These are phyloP conservation scores for Perca flavescens DNA, from an alignment of 2,113 vertebrate species.

Conservation along the genomic window DNA sequence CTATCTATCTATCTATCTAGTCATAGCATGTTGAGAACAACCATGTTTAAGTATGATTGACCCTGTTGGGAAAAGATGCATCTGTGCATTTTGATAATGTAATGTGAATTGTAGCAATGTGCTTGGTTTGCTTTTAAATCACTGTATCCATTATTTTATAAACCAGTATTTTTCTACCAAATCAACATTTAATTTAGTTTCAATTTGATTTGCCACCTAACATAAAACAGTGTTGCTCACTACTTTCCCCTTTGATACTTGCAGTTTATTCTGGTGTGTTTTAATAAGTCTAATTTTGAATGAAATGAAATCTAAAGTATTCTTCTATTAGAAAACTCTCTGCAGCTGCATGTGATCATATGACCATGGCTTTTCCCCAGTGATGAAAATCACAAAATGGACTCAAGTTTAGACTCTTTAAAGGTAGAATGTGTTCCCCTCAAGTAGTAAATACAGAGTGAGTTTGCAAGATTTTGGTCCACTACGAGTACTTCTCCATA, in stretches of 20 bases:
- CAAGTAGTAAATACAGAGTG: too few species aligned
- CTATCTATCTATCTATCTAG: too few species aligned
- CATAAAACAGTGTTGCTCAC: background rate
- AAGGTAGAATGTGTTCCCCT: too few species aligned
- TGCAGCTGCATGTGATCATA: background rate
- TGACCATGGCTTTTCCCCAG: background rate
- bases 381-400: background rate
- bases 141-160: background rate
- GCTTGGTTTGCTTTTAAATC: too few species aligned
- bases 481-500: too few species aligned
- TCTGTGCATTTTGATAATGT: background rate
- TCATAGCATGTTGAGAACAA: too few species aligned
- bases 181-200: background rate
- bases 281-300: background rate
- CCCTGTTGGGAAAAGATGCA: background rate
- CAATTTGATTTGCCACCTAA: background rate
- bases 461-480: too few species aligned
- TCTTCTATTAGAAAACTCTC: background rate
- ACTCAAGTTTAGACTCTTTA: too few species aligned
- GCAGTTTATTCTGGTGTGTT: background rate
- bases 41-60: too few species aligned
- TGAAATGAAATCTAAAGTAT: background rate
- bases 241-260: background rate
- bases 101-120: background rate
- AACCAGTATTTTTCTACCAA: background rate